phyloP scores from a whole-genome alignment of 2,113 vertebrate genomes.

The Antennarius striatus region DNA sequence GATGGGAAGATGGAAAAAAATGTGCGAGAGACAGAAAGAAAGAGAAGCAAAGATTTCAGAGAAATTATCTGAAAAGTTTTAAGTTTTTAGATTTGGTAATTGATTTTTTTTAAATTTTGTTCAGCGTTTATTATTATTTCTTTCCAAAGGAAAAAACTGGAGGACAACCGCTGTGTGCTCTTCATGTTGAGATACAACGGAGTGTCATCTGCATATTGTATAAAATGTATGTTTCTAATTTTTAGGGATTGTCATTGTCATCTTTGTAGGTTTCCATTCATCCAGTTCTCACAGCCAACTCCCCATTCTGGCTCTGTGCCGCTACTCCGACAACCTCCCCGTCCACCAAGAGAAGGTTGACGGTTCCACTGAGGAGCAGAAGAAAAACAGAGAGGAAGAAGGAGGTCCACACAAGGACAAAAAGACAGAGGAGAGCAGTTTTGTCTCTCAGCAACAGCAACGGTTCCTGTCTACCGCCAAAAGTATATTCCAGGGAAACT shows the following conservation, averaged over 20 bases:
- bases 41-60: not conserved
- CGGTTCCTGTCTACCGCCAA: not conserved
- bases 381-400: not conserved
- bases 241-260: no score
- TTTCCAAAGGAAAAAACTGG: no score
- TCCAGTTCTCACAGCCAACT: slow-evolving; percentile 32
- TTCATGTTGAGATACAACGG: not conserved
- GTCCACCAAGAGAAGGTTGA: slow-evolving; percentile 5
- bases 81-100: no score
- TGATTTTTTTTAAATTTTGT: no score
- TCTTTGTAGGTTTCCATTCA: slow-evolving; percentile 26
- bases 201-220: not conserved
- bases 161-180: no score
- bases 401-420: slow-evolving; percentile 1
- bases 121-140: no score
- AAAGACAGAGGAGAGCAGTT: slow-evolving; percentile 9
- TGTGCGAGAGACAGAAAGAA: not conserved
- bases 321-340: slow-evolving; percentile 12
- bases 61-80: not conserved
- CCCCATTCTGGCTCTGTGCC: slow-evolving; percentile 42
- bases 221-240: not conserved
- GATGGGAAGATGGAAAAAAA: not conserved
- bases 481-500: slow-evolving; percentile 20
- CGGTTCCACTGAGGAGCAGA: not conserved
- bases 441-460: slow-evolving; percentile 8